Percentiles rank a stretch among this genome's conserved stretches.
Conservation (phyloP, 1,140 invertebrate species). For the Pemphigus obesinymphae region DNA sequence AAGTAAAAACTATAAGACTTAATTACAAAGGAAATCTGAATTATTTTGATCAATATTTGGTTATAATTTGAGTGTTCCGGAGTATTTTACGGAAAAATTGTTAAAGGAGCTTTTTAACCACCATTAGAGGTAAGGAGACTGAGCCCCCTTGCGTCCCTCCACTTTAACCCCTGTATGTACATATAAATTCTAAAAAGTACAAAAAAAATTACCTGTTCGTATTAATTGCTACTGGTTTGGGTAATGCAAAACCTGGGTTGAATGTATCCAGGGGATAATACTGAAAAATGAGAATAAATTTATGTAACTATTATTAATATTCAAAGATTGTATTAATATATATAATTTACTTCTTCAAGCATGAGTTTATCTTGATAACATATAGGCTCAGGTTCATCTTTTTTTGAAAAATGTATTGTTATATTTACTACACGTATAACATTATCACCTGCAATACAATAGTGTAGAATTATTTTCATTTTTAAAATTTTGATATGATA, state of each 20-base stretch:
- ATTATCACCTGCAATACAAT: constrained; percentile 16
- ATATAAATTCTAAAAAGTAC: too few relatives aligned
- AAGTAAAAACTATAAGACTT: too few relatives aligned
- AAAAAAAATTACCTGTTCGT: constrained; percentile 29
- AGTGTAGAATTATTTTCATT: too few relatives aligned
- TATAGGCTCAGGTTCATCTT: constrained; percentile 21
- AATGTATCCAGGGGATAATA: not conserved
- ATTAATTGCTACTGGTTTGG: constrained; percentile 30
- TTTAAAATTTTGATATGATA: too few relatives aligned
- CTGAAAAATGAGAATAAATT: constrained; percentile 9
- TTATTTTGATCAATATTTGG: too few relatives aligned
- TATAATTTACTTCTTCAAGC: constrained; percentile 24
- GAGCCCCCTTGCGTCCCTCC: too few relatives aligned
- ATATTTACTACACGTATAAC: constrained; percentile 33
- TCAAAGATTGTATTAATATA: not conserved
- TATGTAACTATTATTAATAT: not conserved
- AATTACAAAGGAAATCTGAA: too few relatives aligned
- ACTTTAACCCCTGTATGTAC: too few relatives aligned
- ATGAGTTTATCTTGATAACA: constrained; percentile 37
- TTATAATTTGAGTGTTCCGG: too few relatives aligned
- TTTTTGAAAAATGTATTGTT: constrained; percentile 38
- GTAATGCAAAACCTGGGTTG: not conserved
- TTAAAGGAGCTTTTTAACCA: too few relatives aligned
- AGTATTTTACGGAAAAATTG: too few relatives aligned
- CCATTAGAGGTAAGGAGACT: too few relatives aligned